phyloP scores from a whole-genome alignment of 2,113 vertebrate genomes.

The Zosterops borbonicus region DNA sequence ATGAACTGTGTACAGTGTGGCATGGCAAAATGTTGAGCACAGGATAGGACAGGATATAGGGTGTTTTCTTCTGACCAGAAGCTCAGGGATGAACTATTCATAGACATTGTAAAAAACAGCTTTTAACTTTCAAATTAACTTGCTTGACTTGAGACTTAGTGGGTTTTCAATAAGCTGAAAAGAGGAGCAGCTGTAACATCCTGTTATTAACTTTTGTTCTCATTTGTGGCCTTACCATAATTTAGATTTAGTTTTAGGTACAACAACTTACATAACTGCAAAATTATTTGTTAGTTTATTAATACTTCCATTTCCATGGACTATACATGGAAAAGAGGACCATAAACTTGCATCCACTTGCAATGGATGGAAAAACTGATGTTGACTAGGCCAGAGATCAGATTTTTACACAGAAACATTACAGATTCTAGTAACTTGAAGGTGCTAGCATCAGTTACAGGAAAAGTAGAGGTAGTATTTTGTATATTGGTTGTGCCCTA shows the following conservation, averaged over 20 bases:
- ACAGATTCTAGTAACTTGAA: not conserved
- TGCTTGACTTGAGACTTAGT: not conserved
- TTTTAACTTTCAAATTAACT: not conserved
- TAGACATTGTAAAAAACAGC: not conserved
- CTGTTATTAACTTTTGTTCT: not conserved
- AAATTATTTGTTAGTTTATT: not conserved
- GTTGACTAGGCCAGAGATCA: not conserved
- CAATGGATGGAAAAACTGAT: not conserved
- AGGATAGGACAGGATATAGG: not conserved
- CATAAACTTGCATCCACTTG: not conserved
- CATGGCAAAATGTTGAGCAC: not conserved
- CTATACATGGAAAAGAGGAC: not conserved
- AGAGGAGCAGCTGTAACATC: not conserved
- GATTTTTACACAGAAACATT: not conserved
- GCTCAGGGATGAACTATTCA: not conserved
- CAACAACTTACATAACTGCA: not conserved
- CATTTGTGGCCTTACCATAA: not conserved
- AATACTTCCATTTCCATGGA: not conserved
- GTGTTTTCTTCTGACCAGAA: not conserved
- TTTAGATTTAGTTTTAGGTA: not conserved
- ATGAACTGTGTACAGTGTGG: not conserved
- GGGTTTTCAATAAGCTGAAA: not conserved
- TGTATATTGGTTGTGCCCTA: not conserved
- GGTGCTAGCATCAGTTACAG: not conserved
- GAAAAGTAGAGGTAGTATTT: slow-evolving; percentile 19